A percentile compares a stretch with the other conserved stretches of the same genome.
These are phyloP conservation scores for Alligator mississippiensis DNA, from an alignment of 2,113 vertebrate species.

Conservation along the genomic window DNA sequence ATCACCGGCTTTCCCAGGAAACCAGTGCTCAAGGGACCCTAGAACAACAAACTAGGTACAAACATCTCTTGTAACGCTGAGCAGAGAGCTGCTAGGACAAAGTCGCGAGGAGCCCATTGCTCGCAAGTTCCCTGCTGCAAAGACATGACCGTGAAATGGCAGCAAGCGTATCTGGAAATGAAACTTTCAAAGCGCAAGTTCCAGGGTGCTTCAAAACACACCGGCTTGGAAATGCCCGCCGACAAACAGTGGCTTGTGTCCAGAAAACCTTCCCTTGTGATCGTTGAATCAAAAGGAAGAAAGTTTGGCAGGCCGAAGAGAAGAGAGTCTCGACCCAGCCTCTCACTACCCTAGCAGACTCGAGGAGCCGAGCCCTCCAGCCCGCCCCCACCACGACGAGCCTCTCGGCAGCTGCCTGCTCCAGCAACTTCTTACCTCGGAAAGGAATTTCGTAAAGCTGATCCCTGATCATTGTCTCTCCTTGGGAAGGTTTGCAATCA, in stretches of 20 bases:
- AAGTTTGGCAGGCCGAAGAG: neutral
- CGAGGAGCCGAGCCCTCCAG: neutral
- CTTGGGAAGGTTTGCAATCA: neutral
- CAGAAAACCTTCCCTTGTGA: neutral
- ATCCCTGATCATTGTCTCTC: slow-evolving; percentile 55
- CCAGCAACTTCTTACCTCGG: slow-evolving; percentile 63
- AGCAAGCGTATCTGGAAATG: accelerated
- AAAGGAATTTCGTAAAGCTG: slow-evolving; percentile 34
- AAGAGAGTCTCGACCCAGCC: neutral
- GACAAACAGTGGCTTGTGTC: accelerated
- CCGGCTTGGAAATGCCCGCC: neutral
- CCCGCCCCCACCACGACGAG: neutral
- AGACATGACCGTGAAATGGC: accelerated
- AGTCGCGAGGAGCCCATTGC: accelerated
- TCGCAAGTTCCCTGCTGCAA: neutral
- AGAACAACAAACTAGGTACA: accelerated
- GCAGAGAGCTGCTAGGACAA: accelerated
- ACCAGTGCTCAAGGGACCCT: accelerated
- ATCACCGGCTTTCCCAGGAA: accelerated
- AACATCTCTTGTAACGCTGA: accelerated
- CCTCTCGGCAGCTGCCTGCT: neutral
- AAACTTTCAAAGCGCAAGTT: neutral
- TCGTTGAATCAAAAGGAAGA: neutral
- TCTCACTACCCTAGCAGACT: neutral
- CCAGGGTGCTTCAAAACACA: neutral